Base-by-base conservation (phyloP, 2,113 vertebrate species). In the Plectropomus leopardus region DNA sequence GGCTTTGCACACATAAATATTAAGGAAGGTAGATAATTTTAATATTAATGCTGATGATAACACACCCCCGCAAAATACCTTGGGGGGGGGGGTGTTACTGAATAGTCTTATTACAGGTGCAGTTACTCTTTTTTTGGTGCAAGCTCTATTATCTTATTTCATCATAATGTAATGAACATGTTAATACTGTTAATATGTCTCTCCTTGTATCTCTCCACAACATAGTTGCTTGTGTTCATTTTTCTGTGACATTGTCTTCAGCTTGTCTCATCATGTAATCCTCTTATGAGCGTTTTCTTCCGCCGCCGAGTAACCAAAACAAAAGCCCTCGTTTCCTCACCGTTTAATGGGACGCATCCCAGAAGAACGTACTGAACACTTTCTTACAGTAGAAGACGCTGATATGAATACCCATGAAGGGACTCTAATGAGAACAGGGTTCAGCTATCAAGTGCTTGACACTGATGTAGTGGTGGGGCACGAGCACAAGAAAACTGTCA, bases 201-300 rank as follows among this genome's bases (percentile, higher is more conserved):
- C 1, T 11, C 2, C 73, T 50, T 47, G 24, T 9, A 44, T 80
- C 34, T 58, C 51, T 57, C n/a, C 40, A 45, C 58, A 72, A 83
- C 21, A 34, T 32, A 73, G 36, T 42, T 73, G 42, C 36, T 63
- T 28, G 63, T 63, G 36, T 76, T 76, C 55, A 51, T 72, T 80
- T 77, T 80, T 57, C 23, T 34, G 48, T 79, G 58, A 83, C 72
- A 54, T 55, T 85, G 76, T 85, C 76, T 81, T 53, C 32, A 11
- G 84, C 60, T 81, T 70, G 76, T 85, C 73, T 83, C 40, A 63
- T 76, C 68, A 10, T 80, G 84, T 88, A 88, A 88, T 89, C 86
- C 82, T 86, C 82, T 89, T 88, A 88, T 3, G 21, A 69, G 58
- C 7, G 8, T 68, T 82, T 84, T 42, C 59, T 72, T 85, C 65